phyloP scores from a whole-genome alignment of 2,113 vertebrate genomes.

The Grallaria varia region DNA sequence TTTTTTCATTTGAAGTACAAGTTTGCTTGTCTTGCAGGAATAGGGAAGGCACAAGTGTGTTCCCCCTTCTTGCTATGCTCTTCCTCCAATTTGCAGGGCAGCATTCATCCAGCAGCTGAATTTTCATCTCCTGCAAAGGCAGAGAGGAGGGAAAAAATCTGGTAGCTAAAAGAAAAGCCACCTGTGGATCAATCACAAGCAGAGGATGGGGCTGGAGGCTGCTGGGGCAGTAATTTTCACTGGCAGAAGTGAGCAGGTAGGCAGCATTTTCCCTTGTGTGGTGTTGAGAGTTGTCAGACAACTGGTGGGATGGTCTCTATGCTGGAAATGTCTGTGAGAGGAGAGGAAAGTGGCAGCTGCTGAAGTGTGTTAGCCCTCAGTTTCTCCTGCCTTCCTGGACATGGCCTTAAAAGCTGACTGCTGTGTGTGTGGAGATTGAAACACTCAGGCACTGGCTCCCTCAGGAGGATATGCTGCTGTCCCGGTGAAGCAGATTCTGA shows the following conservation, averaged over 20 bases:
- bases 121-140: not conserved
- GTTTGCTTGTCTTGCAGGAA: not conserved
- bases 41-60: not conserved
- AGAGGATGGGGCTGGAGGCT: not conserved
- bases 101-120: not conserved
- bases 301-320: not conserved
- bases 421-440: not conserved
- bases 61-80: no score
- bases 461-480: fast-evolving
- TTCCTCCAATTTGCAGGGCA: not conserved
- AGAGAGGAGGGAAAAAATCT: not conserved
- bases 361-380: not conserved
- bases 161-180: not conserved
- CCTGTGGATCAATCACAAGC: not conserved
- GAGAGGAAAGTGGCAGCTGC: not conserved
- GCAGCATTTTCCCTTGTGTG: not conserved
- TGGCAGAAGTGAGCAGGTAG: not conserved
- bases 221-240: not conserved
- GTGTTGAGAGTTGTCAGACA: not conserved
- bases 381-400: not conserved
- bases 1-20: not conserved
- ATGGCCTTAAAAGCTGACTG: not conserved
- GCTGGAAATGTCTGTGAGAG: not conserved
- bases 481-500: not conserved
- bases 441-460: not conserved